A percentile compares a stretch with the other conserved stretches of the same genome.
phyloP scores from a whole-genome alignment of 2,888 invertebrate species.

The Brachypterus glaber region DNA sequence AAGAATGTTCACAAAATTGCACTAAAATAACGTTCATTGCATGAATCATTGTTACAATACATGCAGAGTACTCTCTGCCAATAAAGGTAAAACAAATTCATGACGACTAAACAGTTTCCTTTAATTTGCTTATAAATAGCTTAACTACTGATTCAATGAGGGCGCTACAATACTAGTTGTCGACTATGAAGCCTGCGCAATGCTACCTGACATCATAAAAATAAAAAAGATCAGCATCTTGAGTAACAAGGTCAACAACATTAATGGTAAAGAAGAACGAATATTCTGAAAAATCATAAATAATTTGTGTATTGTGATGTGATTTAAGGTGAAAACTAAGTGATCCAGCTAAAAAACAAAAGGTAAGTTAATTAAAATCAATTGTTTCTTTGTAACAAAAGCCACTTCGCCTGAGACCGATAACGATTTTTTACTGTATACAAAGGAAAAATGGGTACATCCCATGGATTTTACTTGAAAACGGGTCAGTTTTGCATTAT shows the following conservation, averaged over 20 bases:
- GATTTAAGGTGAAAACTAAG: constrained; percentile 19
- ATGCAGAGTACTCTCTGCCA: no score
- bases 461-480: constrained; percentile 9
- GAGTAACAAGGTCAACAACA: constrained; percentile 41
- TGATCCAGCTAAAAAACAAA: constrained; percentile 12
- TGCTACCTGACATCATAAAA: constrained; percentile 28
- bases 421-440: constrained; percentile 25
- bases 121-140: not conserved
- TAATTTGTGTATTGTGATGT: constrained; percentile 24
- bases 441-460: constrained; percentile 6
- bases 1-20: no score
- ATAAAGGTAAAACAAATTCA: no score
- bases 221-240: constrained; percentile 37
- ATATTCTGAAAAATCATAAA: constrained; percentile 23
- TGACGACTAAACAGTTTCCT: no score
- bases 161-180: constrained; percentile 4
- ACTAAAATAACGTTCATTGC: no score
- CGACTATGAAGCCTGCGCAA: constrained; percentile 12
- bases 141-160: not conserved
- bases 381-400: constrained; percentile 20
- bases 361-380: constrained; percentile 17
- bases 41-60: no score
- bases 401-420: constrained; percentile 16
- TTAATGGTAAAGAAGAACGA: constrained; percentile 28
- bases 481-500: constrained; percentile 1